Percentiles rank a stretch among this genome's conserved stretches.
phyloP scores from a whole-genome alignment of 92 coral and sea anemone species.

The Siderastrea siderea region DNA sequence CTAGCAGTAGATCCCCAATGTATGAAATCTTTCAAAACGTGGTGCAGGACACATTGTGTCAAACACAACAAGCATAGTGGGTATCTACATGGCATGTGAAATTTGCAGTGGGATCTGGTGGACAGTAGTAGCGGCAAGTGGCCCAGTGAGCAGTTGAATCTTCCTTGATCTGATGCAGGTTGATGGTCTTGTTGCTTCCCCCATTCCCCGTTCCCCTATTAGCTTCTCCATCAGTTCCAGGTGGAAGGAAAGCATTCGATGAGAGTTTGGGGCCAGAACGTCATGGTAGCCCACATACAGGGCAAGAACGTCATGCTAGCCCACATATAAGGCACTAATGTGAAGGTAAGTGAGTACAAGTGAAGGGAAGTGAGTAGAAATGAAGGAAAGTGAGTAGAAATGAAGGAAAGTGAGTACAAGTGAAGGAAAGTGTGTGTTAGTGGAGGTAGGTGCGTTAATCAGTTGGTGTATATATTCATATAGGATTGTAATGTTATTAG shows the following conservation, averaged over 20 bases:
- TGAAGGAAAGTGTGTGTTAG: too few species aligned
- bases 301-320: too few species aligned
- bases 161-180: neutral
- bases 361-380: too few species aligned
- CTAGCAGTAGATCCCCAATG: neutral
- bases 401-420: too few species aligned
- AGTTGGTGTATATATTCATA: too few species aligned
- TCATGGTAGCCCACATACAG: too few species aligned
- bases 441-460: too few species aligned
- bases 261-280: neutral
- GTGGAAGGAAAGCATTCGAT: constrained; percentile 8
- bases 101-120: constrained; percentile 32
- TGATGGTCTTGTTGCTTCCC: neutral
- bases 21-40: neutral
- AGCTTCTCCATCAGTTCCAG: constrained; percentile 1
- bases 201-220: constrained; percentile 16
- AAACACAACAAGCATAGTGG: constrained; percentile 13
- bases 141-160: constrained; percentile 19
- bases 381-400: too few species aligned
- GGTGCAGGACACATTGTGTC: constrained; percentile 26
- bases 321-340: too few species aligned
- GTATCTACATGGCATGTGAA: constrained; percentile 16
- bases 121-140: constrained; percentile 11
- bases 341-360: too few species aligned
- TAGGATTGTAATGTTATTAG: too few species aligned